Conservation (phyloP, 2,113 vertebrate species). For the Ciconia maguari region DNA sequence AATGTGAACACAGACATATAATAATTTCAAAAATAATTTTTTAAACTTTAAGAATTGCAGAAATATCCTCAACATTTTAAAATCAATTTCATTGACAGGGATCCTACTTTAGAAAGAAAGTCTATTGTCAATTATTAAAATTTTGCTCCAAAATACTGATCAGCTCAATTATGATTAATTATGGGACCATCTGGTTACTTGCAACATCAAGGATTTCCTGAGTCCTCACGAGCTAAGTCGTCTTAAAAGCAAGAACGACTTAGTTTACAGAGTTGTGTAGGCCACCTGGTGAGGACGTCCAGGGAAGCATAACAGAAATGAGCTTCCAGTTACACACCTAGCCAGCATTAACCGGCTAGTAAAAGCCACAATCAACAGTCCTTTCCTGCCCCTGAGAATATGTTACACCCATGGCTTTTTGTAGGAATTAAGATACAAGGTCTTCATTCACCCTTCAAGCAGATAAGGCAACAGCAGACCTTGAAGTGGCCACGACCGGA, state of each 20-base stretch:
- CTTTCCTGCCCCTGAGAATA: not conserved
- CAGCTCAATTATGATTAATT: not conserved
- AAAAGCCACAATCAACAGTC: not conserved
- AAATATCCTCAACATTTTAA: not conserved
- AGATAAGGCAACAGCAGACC: not conserved
- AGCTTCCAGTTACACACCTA: not conserved
- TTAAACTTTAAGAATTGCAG: not conserved
- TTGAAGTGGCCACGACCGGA: not conserved
- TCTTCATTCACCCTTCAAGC: not conserved
- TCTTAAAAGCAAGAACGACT: not conserved
- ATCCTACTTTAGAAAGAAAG: not conserved
- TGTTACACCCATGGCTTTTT: fast-evolving
- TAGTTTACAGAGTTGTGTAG: not conserved
- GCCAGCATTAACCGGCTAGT: not conserved
- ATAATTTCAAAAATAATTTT: not conserved
- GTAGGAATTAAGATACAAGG: not conserved
- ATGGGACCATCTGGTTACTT: not conserved
- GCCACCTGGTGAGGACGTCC: not conserved
- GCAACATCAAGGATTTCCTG: not conserved
- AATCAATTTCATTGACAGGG: not conserved
- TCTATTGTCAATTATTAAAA: not conserved
- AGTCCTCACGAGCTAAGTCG: not conserved
- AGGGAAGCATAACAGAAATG: not conserved
- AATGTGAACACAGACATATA: not conserved
- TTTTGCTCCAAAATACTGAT: not conserved